Percentiles rank a stretch among this genome's conserved stretches.
Conservation (phyloP, 1,140 invertebrate genomes). For the Drosophila watanabei region DNA sequence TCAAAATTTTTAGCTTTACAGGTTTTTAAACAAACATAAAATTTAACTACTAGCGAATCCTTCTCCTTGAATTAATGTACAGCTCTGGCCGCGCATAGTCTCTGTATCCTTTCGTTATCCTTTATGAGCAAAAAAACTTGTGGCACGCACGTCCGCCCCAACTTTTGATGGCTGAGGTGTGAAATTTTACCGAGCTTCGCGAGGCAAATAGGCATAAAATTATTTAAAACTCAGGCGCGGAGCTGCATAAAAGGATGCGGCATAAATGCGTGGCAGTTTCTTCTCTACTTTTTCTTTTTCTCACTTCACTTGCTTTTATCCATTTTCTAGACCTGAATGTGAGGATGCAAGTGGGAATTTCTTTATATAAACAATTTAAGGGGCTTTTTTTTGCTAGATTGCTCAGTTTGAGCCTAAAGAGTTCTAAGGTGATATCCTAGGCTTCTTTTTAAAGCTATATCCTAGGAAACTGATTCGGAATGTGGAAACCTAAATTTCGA, state of each 20-base stretch:
- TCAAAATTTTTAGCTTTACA: not conserved
- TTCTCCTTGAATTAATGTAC: not conserved
- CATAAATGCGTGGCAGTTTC: slow-evolving; percentile 17
- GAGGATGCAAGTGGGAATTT: not conserved
- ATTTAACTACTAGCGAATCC: not conserved
- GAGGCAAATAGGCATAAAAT: slow-evolving; percentile 72
- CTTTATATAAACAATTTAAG: not conserved
- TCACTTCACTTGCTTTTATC: not conserved
- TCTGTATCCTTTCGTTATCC: slow-evolving; percentile 30
- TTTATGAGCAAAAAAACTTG: slow-evolving; percentile 32
- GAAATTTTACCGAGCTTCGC: slow-evolving; percentile 56
- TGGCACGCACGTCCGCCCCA: slow-evolving; percentile 43
- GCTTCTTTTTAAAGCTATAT: not conserved
- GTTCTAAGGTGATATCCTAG: too few relatives aligned
- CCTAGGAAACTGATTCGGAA: slow-evolving; percentile 20
- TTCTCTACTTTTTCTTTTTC: not conserved
- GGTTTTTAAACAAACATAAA: not conserved
- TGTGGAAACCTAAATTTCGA: not conserved
- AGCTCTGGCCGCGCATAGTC: not conserved
- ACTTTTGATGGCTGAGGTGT: slow-evolving; percentile 70
- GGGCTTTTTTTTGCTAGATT: not conserved
- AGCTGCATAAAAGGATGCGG: slow-evolving; percentile 14
- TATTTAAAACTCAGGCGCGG: slow-evolving; percentile 47
- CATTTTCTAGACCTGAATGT: not conserved
- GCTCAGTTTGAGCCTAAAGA: too few relatives aligned